phyloP scores from a whole-genome alignment of 2,888 invertebrate species.

The Meiosimyza platycephala region DNA sequence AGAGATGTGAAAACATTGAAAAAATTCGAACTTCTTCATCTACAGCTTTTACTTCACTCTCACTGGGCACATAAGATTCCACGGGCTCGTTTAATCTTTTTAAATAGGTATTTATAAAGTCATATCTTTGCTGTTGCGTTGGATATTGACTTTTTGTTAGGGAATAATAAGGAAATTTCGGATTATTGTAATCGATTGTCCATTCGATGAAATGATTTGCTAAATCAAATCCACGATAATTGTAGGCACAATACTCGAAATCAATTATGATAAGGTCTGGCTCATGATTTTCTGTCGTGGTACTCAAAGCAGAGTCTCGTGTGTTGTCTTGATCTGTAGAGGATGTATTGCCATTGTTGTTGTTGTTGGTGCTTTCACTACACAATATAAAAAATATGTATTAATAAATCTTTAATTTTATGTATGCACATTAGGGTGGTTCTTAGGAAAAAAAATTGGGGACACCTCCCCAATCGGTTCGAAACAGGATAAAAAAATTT shows the following conservation, averaged over 20 bases:
- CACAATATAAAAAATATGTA: conserved; percentile 5
- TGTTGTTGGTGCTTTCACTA: conserved; percentile 30
- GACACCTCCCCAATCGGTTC: no score
- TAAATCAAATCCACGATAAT: conserved; percentile 91
- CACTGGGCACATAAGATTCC: conserved; percentile 64
- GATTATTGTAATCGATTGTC: conserved; percentile 87
- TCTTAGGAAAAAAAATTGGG: no score
- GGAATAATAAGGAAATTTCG: conserved; percentile 81
- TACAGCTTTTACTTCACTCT: conserved; percentile 73
- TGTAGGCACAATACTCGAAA: conserved; percentile 96
- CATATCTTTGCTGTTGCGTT: conserved; percentile 73
- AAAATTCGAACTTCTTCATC: conserved; percentile 85
- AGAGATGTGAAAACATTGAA: conserved; percentile 87
- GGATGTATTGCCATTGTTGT: conserved; percentile 10
- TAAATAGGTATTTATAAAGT: conserved; percentile 63
- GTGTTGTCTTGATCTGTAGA: conserved; percentile 49
- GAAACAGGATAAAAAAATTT: no score
- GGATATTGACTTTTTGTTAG: conserved; percentile 79
- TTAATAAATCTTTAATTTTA: neutral
- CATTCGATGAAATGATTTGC: conserved; percentile 96
- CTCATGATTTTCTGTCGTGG: conserved; percentile 50
- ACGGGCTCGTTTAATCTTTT: conserved; percentile 57
- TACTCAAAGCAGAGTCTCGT: conserved; percentile 48
- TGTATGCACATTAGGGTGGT: no score
- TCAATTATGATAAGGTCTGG: conserved; percentile 85